Evolutionary conservation across 1,140 invertebrate genomes (phyloP).

Genomic region (Antheraea pernyi): DNA sequence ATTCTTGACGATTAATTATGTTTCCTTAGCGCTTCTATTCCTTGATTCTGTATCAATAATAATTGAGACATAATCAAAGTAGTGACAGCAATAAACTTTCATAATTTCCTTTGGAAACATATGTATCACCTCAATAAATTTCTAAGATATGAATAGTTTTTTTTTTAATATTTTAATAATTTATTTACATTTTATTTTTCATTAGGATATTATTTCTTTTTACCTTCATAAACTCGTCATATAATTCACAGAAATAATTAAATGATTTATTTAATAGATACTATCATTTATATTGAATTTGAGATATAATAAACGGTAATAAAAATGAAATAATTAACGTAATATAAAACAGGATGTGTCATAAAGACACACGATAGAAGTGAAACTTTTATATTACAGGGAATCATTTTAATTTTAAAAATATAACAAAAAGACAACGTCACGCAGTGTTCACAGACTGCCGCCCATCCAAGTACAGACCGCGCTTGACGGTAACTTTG

Average conservation of each 20-base stretch:
- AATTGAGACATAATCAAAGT: constrained; percentile 1
- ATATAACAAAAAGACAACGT: too few relatives aligned
- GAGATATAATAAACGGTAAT: too few relatives aligned
- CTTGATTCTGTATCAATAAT: too few relatives aligned
- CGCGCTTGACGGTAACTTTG: too few relatives aligned
- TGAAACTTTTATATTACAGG: too few relatives aligned
- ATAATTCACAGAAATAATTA: neutral
- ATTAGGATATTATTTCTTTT: neutral
- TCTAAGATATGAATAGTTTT: constrained; percentile 77
- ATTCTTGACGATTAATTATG: neutral
- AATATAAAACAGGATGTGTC: too few relatives aligned
- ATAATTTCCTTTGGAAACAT: constrained; percentile 75
- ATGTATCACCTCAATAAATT: constrained; percentile 69
- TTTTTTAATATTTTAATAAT: constrained; percentile 18
- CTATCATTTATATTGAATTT: too few relatives aligned
- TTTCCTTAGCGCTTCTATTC: constrained; percentile 2
- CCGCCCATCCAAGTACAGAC: too few relatives aligned
- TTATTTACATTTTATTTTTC: neutral
- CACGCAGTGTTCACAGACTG: too few relatives aligned
- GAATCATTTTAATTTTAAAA: too few relatives aligned
- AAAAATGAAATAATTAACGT: too few relatives aligned
- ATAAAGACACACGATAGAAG: too few relatives aligned
- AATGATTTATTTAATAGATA: neutral
- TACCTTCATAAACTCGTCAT: neutral
- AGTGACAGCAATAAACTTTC: constrained; percentile 57